Evolutionary conservation across 2,888 invertebrate genomes (phyloP).

Genomic region (Scelioninae gen. 1): DNA sequence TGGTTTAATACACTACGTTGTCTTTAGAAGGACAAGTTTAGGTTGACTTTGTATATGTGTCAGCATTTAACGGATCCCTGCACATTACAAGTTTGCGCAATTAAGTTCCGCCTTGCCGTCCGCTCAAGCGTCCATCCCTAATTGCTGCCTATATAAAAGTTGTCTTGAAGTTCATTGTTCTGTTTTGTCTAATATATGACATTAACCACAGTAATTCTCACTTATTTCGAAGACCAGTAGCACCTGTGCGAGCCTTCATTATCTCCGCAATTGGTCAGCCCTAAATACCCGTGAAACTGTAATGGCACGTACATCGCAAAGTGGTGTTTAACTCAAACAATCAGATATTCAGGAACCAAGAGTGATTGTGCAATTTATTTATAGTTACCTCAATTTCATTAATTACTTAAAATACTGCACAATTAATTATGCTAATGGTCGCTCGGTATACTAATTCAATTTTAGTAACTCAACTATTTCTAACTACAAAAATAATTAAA

Average conservation of each 20-base stretch:
- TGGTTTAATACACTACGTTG: too few species aligned
- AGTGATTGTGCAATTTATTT: too few species aligned
- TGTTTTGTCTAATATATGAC: slow-evolving; percentile 54
- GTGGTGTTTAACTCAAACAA: slow-evolving; percentile 15
- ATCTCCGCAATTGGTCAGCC: slow-evolving; percentile 34
- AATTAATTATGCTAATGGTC: too few species aligned
- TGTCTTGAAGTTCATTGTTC: slow-evolving; percentile 63
- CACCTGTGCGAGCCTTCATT: too few species aligned
- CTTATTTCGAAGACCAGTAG: slow-evolving; percentile 44
- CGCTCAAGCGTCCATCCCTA: slow-evolving; percentile 74
- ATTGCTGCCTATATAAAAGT: slow-evolving; percentile 73
- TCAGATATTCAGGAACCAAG: neutral
- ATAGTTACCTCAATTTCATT: too few species aligned
- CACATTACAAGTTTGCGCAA: slow-evolving; percentile 74
- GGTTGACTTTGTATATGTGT: slow-evolving; percentile 59
- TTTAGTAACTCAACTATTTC: too few species aligned
- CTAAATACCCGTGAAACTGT: slow-evolving; percentile 49
- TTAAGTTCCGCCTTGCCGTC: slow-evolving; percentile 79
- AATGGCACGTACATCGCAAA: slow-evolving; percentile 18
- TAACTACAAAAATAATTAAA: too few species aligned
- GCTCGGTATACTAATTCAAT: too few species aligned
- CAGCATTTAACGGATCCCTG: slow-evolving; percentile 74
- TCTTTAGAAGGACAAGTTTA: slow-evolving; percentile 31
- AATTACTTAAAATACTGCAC: too few species aligned
- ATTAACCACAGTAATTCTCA: slow-evolving; percentile 52